A percentile compares a stretch with the other conserved stretches of the same genome.
phyloP scores from a whole-genome alignment of 2,888 invertebrate genomes.

The Volucella bombylans region DNA sequence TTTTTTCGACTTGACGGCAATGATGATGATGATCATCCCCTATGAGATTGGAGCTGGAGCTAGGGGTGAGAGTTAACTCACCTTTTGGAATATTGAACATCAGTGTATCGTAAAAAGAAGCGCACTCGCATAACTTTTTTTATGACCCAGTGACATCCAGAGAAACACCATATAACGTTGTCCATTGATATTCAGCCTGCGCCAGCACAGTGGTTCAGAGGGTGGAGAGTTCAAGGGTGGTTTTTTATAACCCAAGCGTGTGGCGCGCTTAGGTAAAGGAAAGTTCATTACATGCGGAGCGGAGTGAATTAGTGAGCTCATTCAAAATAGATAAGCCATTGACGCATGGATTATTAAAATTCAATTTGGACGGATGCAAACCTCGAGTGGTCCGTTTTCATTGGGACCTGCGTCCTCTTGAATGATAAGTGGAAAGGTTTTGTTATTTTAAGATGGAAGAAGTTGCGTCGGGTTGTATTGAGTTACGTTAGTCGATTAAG shows the following conservation, averaged over 20 bases:
- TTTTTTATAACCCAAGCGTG: slow-evolving; percentile 48
- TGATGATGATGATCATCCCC: slow-evolving; percentile 54
- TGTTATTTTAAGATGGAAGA: too few relatives aligned
- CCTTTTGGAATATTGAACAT: slow-evolving; percentile 71
- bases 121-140: slow-evolving; percentile 66
- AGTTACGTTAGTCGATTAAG: too few relatives aligned
- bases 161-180: background rate
- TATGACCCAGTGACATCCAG: slow-evolving; percentile 37
- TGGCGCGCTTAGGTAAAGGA: slow-evolving; percentile 23
- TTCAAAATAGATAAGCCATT: slow-evolving; percentile 59
- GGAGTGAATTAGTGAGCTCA: slow-evolving; percentile 42
- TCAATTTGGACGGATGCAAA: slow-evolving; percentile 41
- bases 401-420: too few relatives aligned
- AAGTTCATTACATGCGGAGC: slow-evolving; percentile 36
- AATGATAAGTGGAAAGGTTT: too few relatives aligned
- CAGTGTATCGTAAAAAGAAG: slow-evolving; percentile 67
- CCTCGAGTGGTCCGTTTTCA: too few relatives aligned
- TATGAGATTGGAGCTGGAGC: slow-evolving; percentile 14
- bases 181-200: slow-evolving; percentile 53
- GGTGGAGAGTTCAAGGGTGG: slow-evolving; percentile 16
- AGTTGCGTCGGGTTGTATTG: too few relatives aligned
- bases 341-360: slow-evolving; percentile 69
- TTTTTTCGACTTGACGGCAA: slow-evolving; percentile 43
- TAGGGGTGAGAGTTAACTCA: slow-evolving; percentile 7
- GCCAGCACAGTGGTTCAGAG: background rate